Conservation (phyloP, 2,888 invertebrate species). For the Cryptocephalus primarius region DNA sequence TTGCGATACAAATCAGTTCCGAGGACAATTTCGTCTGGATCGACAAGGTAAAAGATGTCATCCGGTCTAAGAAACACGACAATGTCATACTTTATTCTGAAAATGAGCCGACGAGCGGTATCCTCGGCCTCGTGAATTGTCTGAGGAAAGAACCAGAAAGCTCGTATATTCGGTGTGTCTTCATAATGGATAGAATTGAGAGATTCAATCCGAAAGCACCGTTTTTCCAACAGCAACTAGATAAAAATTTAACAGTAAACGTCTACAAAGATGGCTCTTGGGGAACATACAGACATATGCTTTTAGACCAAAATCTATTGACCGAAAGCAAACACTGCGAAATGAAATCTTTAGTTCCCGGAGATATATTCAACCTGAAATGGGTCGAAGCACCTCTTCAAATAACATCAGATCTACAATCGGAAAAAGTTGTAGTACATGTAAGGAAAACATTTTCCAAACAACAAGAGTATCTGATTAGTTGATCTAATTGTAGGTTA, state of each 20-base stretch:
- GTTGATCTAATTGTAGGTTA: constrained; percentile 18
- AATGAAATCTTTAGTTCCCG: constrained; percentile 64
- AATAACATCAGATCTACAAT: no score
- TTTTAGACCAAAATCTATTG: constrained; percentile 43
- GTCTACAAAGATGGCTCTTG: constrained; percentile 50
- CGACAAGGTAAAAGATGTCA: no score
- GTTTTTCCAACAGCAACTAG: constrained; percentile 54
- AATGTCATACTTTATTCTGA: constrained; percentile 53
- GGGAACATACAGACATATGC: constrained; percentile 73
- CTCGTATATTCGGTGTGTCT: constrained; percentile 36
- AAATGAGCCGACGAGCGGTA: constrained; percentile 60
- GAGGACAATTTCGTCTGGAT: no score
- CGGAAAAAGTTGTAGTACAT: neutral
- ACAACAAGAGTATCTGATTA: neutral
- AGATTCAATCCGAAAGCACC: constrained; percentile 32
- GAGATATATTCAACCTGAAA: constrained; percentile 76
- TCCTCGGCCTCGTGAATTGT: constrained; percentile 68
- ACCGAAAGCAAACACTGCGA: constrained; percentile 56
- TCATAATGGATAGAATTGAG: constrained; percentile 38
- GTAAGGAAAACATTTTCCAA: neutral
- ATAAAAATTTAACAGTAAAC: constrained; percentile 69
- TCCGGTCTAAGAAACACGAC: constrained; percentile 26
- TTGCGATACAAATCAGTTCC: no score
- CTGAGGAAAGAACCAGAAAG: constrained; percentile 49
- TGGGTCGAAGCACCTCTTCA: constrained; percentile 64